phyloP scores from a whole-genome alignment of 2,797 vertebrate species.

The Macrochelys suwanniensis region DNA sequence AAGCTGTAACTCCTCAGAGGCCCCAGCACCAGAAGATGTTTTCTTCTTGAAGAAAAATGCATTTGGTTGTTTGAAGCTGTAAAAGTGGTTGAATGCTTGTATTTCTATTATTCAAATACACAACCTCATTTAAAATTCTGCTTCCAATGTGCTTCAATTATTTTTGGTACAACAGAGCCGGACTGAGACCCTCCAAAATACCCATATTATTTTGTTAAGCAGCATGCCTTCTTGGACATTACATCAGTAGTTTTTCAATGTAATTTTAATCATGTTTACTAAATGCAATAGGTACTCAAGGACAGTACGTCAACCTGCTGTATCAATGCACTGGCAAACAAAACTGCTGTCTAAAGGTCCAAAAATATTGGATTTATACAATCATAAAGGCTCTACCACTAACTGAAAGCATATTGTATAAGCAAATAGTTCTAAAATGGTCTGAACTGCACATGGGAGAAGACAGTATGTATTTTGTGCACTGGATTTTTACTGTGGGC shows the following conservation, averaged over 20 bases:
- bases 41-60: neutral
- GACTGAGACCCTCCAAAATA: neutral
- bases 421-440: neutral
- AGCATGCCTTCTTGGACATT: neutral
- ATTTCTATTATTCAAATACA: neutral
- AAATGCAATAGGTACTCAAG: neutral
- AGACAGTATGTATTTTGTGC: neutral
- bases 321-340: neutral
- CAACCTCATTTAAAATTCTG: neutral
- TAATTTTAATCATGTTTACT: neutral
- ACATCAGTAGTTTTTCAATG: neutral
- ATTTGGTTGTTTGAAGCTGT: neutral
- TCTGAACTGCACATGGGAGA: neutral
- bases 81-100: neutral
- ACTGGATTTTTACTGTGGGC: neutral
- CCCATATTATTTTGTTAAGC: neutral
- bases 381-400: neutral
- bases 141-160: neutral
- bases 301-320: neutral
- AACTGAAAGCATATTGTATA: neutral
- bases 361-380: neutral
- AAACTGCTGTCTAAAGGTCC: neutral
- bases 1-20: neutral
- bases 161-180: neutral
- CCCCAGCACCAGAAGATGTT: neutral